These are phyloP conservation scores for Aleiodes alternator DNA, from an alignment of 2,888 invertebrate genomes.

Conservation along the genomic window DNA sequence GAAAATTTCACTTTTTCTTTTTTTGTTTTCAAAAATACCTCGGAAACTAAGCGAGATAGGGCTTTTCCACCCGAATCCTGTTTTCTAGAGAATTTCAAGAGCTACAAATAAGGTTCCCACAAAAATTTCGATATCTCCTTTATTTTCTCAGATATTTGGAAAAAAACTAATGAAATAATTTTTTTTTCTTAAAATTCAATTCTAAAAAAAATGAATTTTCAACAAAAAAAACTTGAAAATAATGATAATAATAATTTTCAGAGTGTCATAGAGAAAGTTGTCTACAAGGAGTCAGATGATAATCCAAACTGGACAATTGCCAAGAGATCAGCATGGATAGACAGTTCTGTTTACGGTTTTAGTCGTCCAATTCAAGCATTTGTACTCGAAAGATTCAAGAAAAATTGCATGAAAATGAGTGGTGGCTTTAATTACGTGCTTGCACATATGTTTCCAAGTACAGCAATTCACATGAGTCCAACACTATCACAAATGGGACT, in stretches of 20 bases:
- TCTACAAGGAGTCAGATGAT: slow-evolving; percentile 85
- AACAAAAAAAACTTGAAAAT: no score
- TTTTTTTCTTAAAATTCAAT: no score
- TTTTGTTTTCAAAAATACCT: no score
- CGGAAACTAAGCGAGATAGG: no score
- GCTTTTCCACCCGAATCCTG: no score
- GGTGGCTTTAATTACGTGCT: slow-evolving; percentile 91
- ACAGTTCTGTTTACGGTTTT: slow-evolving; percentile 92
- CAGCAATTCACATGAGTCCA: slow-evolving; percentile 70
- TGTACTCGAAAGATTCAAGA: slow-evolving; percentile 91
- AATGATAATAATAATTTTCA: slow-evolving; percentile 70
- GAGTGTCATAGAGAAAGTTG: slow-evolving; percentile 93
- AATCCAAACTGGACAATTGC: slow-evolving; percentile 86
- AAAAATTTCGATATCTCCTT: no score
- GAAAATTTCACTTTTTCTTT: no score
- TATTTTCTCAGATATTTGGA: no score
- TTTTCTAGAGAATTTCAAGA: no score
- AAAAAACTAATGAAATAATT: no score
- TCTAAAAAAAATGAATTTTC: no score
- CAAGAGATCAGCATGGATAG: slow-evolving; percentile 90
- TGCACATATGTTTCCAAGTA: slow-evolving; percentile 82
- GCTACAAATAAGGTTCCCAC: no score
- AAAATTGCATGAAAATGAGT: slow-evolving; percentile 89
- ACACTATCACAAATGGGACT: slow-evolving; percentile 66
- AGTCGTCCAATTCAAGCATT: slow-evolving; percentile 92